phyloP scores from a whole-genome alignment of 2,888 invertebrate species.

The Nomada fabriciana region DNA sequence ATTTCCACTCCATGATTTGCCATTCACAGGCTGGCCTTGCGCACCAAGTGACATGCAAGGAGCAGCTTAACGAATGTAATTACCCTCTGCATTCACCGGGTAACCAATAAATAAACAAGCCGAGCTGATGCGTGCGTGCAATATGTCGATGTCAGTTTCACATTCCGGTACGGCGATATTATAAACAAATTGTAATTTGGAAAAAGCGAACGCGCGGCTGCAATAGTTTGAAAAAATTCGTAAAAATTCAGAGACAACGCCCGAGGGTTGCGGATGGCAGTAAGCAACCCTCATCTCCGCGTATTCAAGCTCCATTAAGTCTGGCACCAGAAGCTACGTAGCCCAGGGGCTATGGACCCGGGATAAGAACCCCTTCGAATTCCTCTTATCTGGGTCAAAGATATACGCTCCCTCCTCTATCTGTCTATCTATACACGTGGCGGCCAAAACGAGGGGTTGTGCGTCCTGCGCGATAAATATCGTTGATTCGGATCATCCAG shows the following conservation, averaged over 20 bases:
- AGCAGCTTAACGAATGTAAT: no score
- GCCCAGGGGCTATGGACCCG: slow-evolving; percentile 61
- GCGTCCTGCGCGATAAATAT: slow-evolving; percentile 62
- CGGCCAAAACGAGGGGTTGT: slow-evolving; percentile 1
- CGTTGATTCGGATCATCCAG: slow-evolving; percentile 63
- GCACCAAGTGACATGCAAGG: background rate
- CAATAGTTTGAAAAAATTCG: slow-evolving; percentile 52
- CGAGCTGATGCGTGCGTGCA: no score
- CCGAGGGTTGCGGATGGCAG: slow-evolving; percentile 32
- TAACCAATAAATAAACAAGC: no score
- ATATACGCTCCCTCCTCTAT: slow-evolving; percentile 48
- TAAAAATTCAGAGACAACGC: background rate
- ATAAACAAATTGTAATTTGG: background rate
- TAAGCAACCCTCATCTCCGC: slow-evolving; percentile 59
- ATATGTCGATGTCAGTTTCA: background rate
- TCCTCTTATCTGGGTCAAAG: slow-evolving; percentile 73
- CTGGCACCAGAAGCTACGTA: slow-evolving; percentile 51
- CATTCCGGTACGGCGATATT: background rate
- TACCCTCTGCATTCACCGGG: no score
- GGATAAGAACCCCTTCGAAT: slow-evolving; percentile 70
- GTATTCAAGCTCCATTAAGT: slow-evolving; percentile 73
- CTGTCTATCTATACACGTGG: slow-evolving; percentile 2
- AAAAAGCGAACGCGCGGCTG: background rate
- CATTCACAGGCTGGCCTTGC: background rate
- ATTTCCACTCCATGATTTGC: background rate